phyloP scores from a whole-genome alignment of 1,140 invertebrate species.

The Paraescarpia echinospica region DNA sequence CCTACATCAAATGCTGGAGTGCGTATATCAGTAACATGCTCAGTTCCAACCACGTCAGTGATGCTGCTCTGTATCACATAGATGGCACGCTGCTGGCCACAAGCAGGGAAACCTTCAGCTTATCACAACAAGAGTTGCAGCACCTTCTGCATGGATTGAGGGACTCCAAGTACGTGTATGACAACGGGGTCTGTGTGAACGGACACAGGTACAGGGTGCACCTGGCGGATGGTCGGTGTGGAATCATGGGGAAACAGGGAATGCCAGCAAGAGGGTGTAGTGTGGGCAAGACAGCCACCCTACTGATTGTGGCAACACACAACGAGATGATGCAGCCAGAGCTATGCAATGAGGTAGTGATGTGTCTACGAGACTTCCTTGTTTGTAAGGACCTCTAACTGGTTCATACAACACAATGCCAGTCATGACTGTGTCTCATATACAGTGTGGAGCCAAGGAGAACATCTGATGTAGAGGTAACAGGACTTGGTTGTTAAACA shows the following conservation, averaged over 20 bases:
- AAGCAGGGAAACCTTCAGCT: not conserved
- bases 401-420: not conserved
- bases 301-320: slow-evolving; percentile 12
- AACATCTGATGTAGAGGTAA: not conserved
- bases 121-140: not conserved
- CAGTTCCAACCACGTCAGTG: not conserved
- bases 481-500: not conserved
- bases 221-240: slow-evolving; percentile 8
- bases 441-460: not conserved
- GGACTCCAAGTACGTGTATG: not conserved
- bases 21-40: slow-evolving; percentile 4
- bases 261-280: slow-evolving; percentile 9
- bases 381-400: not conserved
- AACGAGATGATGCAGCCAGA: not conserved
- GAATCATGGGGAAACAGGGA: slow-evolving; percentile 13
- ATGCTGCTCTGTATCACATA: slow-evolving; percentile 4
- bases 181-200: not conserved
- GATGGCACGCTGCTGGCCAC: not conserved
- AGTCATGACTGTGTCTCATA: not conserved
- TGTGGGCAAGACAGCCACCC: not conserved
- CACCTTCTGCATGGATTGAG: not conserved
- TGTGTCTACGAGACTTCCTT: slow-evolving; percentile 20
- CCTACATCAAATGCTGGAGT: not conserved
- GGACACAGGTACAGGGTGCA: not conserved
- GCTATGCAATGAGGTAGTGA: slow-evolving; percentile 10